Evolutionary conservation across 2,797 vertebrate species (phyloP).

Genomic region (Coccyzus lansbergi): DNA sequence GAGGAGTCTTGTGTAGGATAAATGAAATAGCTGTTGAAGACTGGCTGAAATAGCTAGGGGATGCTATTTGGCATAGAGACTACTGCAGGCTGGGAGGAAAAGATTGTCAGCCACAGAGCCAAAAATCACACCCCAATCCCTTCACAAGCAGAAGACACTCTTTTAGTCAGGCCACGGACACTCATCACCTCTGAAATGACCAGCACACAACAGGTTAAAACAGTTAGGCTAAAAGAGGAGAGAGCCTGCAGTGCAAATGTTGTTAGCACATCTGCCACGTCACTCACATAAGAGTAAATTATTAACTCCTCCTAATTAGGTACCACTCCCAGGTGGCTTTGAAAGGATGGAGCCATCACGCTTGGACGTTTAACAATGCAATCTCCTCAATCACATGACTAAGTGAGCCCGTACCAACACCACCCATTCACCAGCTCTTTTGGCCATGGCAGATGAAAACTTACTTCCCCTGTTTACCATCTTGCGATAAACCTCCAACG

Average conservation of each 20-base stretch:
- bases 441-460: background rate
- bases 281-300: constrained; percentile 17
- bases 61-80: background rate
- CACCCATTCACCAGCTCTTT: background rate
- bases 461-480: background rate
- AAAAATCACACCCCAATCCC: background rate
- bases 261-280: background rate
- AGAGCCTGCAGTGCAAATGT: background rate
- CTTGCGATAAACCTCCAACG: background rate
- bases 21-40: background rate
- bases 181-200: background rate
- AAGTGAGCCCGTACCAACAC: background rate
- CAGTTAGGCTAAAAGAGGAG: background rate
- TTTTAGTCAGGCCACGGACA: rapidly evolving
- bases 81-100: background rate
- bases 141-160: background rate
- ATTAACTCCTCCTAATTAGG: constrained; percentile 39
- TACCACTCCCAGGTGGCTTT: constrained; percentile 24
- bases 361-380: background rate
- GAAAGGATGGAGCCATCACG: background rate
- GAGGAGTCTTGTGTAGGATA: background rate
- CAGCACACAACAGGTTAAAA: background rate
- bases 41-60: background rate
- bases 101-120: background rate
- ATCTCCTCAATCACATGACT: background rate